phyloP scores from a whole-genome alignment of 2,888 invertebrate species.

The Monoplex corrugatus region DNA sequence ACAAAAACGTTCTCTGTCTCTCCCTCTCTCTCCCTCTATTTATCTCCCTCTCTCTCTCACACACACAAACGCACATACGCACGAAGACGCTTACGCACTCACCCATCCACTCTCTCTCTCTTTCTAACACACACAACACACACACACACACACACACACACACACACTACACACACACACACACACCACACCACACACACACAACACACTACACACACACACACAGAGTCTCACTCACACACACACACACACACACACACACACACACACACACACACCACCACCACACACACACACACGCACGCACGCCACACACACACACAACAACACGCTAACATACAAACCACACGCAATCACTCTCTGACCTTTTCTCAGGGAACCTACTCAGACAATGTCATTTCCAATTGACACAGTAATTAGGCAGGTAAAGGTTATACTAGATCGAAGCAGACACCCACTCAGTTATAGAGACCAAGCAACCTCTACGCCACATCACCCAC shows the following conservation, averaged over 20 bases:
- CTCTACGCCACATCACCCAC: too few species aligned
- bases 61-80: neutral
- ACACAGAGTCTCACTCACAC: neutral
- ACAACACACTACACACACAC: neutral
- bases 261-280: neutral
- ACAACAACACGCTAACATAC: too few species aligned
- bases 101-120: neutral
- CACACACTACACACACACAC: neutral
- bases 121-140: neutral
- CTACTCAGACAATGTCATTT: too few species aligned
- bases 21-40: neutral
- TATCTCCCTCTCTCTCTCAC: neutral
- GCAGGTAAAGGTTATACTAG: too few species aligned
- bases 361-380: too few species aligned
- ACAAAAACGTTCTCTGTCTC: too few species aligned
- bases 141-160: neutral
- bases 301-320: too few species aligned
- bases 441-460: too few species aligned
- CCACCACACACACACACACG: too few species aligned
- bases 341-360: too few species aligned
- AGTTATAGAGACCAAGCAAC: too few species aligned
- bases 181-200: neutral
- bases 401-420: too few species aligned
- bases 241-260: neutral
- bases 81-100: neutral